Conservation (phyloP, 2,113 vertebrate genomes). For the Sigmodon hispidus region DNA sequence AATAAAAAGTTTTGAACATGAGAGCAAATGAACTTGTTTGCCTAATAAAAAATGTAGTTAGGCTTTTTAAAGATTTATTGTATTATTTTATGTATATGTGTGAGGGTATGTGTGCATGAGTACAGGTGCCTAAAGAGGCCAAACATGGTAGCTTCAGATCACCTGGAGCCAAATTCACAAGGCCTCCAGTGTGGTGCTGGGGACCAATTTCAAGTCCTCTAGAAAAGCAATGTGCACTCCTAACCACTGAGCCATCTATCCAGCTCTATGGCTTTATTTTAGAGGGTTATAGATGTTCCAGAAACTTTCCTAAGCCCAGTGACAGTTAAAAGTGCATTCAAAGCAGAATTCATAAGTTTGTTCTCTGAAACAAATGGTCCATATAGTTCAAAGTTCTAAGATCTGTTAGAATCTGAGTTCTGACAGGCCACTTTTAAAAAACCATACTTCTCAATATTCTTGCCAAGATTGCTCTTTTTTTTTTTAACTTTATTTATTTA, state of each 20-base stretch:
- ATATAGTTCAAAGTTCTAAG: slow-evolving; percentile 1
- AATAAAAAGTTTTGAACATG: not conserved
- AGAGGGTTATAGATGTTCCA: not conserved
- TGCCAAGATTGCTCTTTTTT: not conserved
- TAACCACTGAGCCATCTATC: not conserved
- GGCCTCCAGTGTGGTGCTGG: not conserved
- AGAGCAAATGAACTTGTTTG: not conserved
- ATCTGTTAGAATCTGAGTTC: not conserved
- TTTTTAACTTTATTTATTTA: not conserved
- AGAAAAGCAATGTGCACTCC: not conserved
- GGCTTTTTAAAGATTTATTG: not conserved
- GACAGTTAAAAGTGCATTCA: not conserved
- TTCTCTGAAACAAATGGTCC: slow-evolving; percentile 30
- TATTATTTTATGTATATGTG: not conserved
- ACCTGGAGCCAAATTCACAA: not conserved
- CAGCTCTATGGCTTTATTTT: not conserved
- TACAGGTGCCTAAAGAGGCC: not conserved
- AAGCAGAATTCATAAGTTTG: not conserved
- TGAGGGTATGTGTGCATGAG: not conserved
- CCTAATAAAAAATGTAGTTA: not conserved
- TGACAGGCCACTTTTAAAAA: not conserved
- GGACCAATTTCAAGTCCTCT: not conserved
- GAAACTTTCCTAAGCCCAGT: slow-evolving; percentile 20
- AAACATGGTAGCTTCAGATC: not conserved
- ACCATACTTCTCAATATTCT: not conserved